These are phyloP conservation scores for Enchytraeus crypticus DNA, from an alignment of 2,888 invertebrate genomes.

Conservation along the genomic window DNA sequence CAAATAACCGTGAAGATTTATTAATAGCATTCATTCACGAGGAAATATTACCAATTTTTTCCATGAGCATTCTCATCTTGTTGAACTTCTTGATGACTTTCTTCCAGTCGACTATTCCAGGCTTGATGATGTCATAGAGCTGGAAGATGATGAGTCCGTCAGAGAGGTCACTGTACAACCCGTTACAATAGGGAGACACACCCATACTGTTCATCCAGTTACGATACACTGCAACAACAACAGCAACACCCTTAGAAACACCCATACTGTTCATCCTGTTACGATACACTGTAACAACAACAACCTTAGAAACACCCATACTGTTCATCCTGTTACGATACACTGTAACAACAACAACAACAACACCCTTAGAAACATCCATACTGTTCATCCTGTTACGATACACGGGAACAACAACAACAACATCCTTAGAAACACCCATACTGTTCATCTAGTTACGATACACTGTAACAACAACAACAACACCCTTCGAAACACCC, in stretches of 20 bases:
- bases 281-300: conserved; percentile 82
- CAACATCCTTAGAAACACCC: conserved; percentile 91
- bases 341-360: too few species aligned
- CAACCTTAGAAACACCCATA: conserved; percentile 92
- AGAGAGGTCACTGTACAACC: conserved; percentile 91
- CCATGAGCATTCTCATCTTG: conserved; percentile 73
- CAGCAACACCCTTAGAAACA: too few species aligned
- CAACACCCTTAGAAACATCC: too few species aligned
- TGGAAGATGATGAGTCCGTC: conserved; percentile 94
- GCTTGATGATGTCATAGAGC: conserved; percentile 90
- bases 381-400: conserved; percentile 95
- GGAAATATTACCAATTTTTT: conserved; percentile 56
- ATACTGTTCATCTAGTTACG: conserved; percentile 99
- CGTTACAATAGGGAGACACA: conserved; percentile 88
- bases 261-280: conserved; percentile 99
- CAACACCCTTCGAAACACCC: too few species aligned
- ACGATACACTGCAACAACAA: conserved; percentile 82
- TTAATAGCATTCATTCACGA: not conserved
- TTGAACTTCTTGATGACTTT: conserved; percentile 70
- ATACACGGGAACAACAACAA: too few species aligned
- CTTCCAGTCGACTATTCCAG: conserved; percentile 91
- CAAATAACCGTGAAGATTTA: too few species aligned
- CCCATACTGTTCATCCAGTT: conserved; percentile 99
- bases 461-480: conserved; percentile 83
- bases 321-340: conserved; percentile 99